Percentiles rank a stretch among this genome's conserved stretches.
Evolutionary conservation across 2,797 vertebrate species (phyloP).

Genomic region (Clarias pachynema): DNA sequence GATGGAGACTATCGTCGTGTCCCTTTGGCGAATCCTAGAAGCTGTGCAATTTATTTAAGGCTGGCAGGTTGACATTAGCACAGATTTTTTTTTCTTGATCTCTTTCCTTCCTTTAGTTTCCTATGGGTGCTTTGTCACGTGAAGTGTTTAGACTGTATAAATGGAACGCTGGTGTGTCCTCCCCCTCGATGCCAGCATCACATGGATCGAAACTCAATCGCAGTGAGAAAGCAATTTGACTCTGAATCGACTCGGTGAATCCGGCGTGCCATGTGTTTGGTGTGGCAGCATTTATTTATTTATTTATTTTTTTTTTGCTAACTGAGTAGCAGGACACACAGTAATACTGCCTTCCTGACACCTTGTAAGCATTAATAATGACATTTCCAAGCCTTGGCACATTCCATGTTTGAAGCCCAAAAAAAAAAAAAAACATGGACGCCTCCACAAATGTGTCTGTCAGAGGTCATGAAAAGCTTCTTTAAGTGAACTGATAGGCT

Average conservation of each 20-base stretch:
- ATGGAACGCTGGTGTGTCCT: too few species aligned
- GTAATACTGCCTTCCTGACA: not conserved
- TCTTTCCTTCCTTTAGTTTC: not conserved
- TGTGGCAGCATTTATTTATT: not conserved
- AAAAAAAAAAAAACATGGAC: not conserved
- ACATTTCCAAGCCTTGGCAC: not conserved
- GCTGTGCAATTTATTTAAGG: not conserved
- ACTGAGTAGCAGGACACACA: not conserved
- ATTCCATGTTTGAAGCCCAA: not conserved
- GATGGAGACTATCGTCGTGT: not conserved
- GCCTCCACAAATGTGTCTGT: not conserved
- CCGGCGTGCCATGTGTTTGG: not conserved
- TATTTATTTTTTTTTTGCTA: not conserved
- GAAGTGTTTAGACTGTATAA: slow-evolving; percentile 1
- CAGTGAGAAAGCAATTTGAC: not conserved
- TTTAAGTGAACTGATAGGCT: not conserved
- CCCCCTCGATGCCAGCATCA: not conserved
- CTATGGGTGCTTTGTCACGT: not conserved
- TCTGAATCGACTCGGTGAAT: slow-evolving; percentile 3
- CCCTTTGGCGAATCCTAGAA: not conserved
- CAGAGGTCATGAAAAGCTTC: not conserved
- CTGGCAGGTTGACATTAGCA: not conserved
- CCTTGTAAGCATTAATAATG: not conserved
- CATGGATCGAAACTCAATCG: not conserved
- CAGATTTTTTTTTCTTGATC: not conserved